Conservation (phyloP, 2,113 vertebrate genomes). For the Eublepharis macularius region DNA sequence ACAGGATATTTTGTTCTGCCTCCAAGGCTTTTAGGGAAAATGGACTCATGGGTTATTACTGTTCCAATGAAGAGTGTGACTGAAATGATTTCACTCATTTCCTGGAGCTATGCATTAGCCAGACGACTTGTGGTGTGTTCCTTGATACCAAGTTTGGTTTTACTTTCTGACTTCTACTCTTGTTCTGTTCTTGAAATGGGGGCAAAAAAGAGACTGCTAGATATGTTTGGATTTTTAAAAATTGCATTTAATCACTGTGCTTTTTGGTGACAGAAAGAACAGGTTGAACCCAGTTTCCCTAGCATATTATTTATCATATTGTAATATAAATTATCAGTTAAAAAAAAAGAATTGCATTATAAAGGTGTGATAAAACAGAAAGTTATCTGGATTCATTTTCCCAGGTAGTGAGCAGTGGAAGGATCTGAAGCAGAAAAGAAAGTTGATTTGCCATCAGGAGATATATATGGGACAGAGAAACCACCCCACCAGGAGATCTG, state of each 20-base stretch:
- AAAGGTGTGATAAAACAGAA: not conserved
- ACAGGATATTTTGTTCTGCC: conserved; percentile 66
- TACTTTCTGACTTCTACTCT: conserved; percentile 46
- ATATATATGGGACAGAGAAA: no score
- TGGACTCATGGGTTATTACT: conserved; percentile 46
- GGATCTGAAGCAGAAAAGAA: no score
- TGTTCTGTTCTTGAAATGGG: conserved; percentile 42
- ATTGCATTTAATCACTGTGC: conserved; percentile 31
- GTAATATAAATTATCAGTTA: conserved; percentile 18
- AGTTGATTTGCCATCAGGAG: no score
- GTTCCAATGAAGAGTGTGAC: conserved; percentile 54
- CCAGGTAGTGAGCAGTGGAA: no score
- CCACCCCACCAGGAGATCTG: no score
- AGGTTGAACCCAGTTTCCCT: conserved; percentile 35
- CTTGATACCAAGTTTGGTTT: conserved; percentile 47
- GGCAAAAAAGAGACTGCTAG: conserved; percentile 35
- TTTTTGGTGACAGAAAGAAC: conserved; percentile 9
- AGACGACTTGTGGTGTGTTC: conserved; percentile 58
- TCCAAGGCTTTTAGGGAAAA: conserved; percentile 60
- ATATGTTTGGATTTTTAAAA: conserved; percentile 42
- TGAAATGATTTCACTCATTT: conserved; percentile 59
- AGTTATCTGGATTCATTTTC: no score
- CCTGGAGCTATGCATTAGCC: conserved; percentile 54
- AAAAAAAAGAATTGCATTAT: not conserved
- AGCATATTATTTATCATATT: conserved; percentile 19